Evolutionary conservation across 2,113 vertebrate species (phyloP).

Genomic region (Nicator chloris): DNA sequence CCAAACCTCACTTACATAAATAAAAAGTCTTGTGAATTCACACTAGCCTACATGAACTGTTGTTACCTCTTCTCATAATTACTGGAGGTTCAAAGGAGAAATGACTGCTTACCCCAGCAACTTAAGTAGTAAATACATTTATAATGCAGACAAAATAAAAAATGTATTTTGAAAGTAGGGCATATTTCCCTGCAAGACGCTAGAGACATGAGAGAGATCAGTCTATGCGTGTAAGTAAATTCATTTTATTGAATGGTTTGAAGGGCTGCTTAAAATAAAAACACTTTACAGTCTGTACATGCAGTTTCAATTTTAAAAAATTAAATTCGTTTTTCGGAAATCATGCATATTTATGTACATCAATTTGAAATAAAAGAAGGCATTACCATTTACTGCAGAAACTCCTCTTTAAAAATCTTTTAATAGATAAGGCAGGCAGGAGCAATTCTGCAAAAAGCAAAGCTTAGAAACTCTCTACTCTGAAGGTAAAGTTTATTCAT

Average conservation of each 20-base stretch:
- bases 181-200: not conserved
- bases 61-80: not conserved
- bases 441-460: conserved; percentile 11
- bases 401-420: conserved; percentile 41
- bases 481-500: conserved; percentile 32
- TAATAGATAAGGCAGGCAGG: not conserved
- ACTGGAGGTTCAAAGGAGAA: not conserved
- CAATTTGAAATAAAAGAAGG: not conserved
- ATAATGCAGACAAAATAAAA: not conserved
- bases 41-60: not conserved
- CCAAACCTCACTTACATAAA: not conserved
- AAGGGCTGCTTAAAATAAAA: conserved; percentile 18
- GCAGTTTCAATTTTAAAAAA: conserved; percentile 32
- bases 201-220: not conserved
- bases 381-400: conserved; percentile 58
- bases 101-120: not conserved
- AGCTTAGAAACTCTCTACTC: conserved; percentile 9
- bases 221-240: not conserved
- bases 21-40: not conserved
- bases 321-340: conserved; percentile 62
- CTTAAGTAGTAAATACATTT: not conserved
- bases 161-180: not conserved
- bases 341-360: conserved; percentile 67
- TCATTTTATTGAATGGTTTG: conserved; percentile 60
- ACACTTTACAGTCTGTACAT: conserved; percentile 36